Percentiles rank a stretch among this genome's conserved stretches.
Conservation (phyloP, 2,113 vertebrate species). For the Percopsis transmontana region DNA sequence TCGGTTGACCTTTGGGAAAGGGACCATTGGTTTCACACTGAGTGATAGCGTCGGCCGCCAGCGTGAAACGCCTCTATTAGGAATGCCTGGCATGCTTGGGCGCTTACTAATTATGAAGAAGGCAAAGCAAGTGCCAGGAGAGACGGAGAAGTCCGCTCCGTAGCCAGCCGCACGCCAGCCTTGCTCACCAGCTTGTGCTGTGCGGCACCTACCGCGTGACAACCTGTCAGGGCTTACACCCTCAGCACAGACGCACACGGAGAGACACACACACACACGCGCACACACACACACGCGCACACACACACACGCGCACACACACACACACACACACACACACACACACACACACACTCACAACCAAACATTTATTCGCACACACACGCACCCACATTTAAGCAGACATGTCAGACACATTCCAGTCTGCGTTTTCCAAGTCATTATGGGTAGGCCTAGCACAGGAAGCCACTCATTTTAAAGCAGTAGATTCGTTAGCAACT, state of each 20-base stretch:
- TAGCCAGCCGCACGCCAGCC: conserved; percentile 32
- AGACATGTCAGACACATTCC: conserved; percentile 23
- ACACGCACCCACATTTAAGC: neutral
- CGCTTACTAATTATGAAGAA: conserved; percentile 74
- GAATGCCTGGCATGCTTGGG: conserved; percentile 65
- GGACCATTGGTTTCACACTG: conserved; percentile 63
- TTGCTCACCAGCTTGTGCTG: conserved; percentile 29
- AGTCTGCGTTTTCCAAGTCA: neutral
- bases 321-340: neutral
- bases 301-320: neutral
- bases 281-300: neutral
- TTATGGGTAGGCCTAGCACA: neutral
- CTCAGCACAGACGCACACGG: neutral
- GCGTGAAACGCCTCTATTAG: conserved; percentile 77
- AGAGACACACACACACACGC: neutral
- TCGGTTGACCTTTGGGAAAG: conserved; percentile 70
- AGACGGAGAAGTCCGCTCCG: conserved; percentile 44
- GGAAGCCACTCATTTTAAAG: conserved; percentile 3
- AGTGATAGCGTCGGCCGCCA: conserved; percentile 70
- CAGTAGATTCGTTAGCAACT: too few relatives aligned
- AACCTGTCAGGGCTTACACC: conserved; percentile 25
- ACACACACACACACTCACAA: conserved; percentile 1
- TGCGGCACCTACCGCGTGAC: conserved; percentile 50
- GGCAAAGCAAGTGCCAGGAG: conserved; percentile 74
- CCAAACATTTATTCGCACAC: neutral